These are phyloP conservation scores for Sapajus apella DNA, from an alignment of 2,113 vertebrate species.

Conservation along the genomic window DNA sequence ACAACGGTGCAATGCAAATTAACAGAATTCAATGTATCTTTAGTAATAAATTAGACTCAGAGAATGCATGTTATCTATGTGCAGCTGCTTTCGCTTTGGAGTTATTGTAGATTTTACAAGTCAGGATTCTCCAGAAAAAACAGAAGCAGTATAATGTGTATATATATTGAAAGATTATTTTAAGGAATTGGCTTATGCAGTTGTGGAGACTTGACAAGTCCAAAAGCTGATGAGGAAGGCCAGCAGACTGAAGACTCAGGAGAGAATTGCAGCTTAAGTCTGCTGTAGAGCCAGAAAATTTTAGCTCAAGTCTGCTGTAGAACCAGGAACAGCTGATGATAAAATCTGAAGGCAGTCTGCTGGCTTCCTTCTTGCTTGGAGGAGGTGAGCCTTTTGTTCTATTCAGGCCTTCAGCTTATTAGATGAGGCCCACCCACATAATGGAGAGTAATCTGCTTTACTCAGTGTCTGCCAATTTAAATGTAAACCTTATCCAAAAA, in stretches of 20 bases:
- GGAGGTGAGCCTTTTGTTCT: background rate
- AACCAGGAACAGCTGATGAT: background rate
- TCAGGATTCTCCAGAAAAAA: background rate
- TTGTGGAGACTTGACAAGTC: background rate
- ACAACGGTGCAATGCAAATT: background rate
- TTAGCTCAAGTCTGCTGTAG: background rate
- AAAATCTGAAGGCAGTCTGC: background rate
- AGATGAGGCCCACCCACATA: background rate
- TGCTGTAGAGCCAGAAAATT: background rate
- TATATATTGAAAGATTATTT: background rate
- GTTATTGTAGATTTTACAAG: background rate
- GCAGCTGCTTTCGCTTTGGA: background rate
- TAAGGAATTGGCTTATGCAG: background rate
- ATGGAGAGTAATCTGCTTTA: background rate
- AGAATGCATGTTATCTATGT: background rate
- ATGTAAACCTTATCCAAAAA: background rate
- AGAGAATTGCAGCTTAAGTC: background rate
- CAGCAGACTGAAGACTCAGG: background rate
- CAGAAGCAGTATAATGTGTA: background rate
- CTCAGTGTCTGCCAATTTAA: background rate
- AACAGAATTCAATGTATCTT: slow-evolving; percentile 2
- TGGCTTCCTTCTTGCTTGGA: background rate
- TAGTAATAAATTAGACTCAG: background rate
- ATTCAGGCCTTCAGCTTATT: background rate
- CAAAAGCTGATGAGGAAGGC: background rate